Conservation (phyloP, 2,113 vertebrate species). For the Larimichthys crocea region DNA sequence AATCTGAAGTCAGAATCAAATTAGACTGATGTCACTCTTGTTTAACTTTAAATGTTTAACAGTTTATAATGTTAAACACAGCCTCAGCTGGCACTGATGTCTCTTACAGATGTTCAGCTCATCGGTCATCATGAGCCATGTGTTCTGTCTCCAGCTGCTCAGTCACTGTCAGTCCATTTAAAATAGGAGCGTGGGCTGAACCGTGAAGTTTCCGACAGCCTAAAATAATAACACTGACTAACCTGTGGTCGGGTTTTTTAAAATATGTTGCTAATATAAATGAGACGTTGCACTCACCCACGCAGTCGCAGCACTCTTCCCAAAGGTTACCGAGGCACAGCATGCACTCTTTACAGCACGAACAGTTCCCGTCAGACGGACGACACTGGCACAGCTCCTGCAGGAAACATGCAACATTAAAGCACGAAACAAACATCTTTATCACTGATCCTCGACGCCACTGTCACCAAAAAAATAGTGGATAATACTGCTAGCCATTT, state of each 20-base stretch:
- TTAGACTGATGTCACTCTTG: no score
- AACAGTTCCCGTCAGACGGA: conserved; percentile 95
- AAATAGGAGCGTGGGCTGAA: not conserved
- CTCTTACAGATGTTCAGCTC: conserved; percentile 2
- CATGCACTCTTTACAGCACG: conserved; percentile 99
- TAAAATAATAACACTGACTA: not conserved
- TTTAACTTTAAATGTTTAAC: no score
- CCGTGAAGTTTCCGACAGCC: not conserved
- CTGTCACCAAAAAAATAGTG: not conserved
- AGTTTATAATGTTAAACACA: no score
- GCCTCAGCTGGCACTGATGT: not conserved
- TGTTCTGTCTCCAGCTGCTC: not conserved
- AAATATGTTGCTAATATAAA: conserved; percentile 11
- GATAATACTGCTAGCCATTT: not conserved
- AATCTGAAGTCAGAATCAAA: no score
- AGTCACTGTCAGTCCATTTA: not conserved
- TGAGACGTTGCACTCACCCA: conserved; percentile 87
- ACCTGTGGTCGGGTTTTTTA: conserved; percentile 13
- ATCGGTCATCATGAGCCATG: not conserved
- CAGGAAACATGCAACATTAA: conserved; percentile 30
- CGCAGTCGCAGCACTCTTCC: conserved; percentile 99
- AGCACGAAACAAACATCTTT: no score
- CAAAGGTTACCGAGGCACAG: conserved; percentile 96
- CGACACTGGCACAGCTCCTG: conserved; percentile 99
- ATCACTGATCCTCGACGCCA: not conserved